These are phyloP conservation scores for Eulemur mongoz DNA, from an alignment of 2,797 vertebrate genomes.

Conservation along the genomic window DNA sequence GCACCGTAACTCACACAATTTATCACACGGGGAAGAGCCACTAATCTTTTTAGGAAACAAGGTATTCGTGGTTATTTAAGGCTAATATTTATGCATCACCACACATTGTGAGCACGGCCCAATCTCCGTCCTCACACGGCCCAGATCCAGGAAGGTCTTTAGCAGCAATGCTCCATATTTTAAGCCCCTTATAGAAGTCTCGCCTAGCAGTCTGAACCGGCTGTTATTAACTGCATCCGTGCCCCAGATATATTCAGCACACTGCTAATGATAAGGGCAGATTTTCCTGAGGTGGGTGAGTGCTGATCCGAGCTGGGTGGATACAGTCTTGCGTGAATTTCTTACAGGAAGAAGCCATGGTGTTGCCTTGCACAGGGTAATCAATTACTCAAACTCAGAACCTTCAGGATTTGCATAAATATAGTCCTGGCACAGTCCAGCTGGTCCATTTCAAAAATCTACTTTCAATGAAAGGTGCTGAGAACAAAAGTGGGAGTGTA, in stretches of 20 bases:
- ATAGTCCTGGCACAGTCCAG: neutral
- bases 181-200: constrained; percentile 76
- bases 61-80: constrained; percentile 88
- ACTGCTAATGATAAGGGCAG: constrained; percentile 69
- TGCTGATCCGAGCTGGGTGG: neutral
- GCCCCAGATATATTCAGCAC: constrained; percentile 69
- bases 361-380: neutral
- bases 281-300: neutral
- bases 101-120: constrained; percentile 82
- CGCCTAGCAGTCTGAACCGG: constrained; percentile 61
- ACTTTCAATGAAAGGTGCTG: neutral
- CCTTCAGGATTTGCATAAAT: neutral
- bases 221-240: constrained; percentile 81
- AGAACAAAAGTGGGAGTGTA: neutral
- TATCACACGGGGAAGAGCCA: constrained; percentile 86
- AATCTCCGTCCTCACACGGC: constrained; percentile 35
- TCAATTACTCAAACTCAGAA: constrained; percentile 51
- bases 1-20: constrained; percentile 87
- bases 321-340: neutral
- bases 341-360: neutral
- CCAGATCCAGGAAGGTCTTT: constrained; percentile 78
- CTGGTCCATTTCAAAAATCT: neutral
- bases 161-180: constrained; percentile 76
- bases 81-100: constrained; percentile 87
- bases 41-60: constrained; percentile 89